Evolutionary conservation across 2,797 vertebrate species (phyloP).

Genomic region (Brachyalestes nurse): DNA sequence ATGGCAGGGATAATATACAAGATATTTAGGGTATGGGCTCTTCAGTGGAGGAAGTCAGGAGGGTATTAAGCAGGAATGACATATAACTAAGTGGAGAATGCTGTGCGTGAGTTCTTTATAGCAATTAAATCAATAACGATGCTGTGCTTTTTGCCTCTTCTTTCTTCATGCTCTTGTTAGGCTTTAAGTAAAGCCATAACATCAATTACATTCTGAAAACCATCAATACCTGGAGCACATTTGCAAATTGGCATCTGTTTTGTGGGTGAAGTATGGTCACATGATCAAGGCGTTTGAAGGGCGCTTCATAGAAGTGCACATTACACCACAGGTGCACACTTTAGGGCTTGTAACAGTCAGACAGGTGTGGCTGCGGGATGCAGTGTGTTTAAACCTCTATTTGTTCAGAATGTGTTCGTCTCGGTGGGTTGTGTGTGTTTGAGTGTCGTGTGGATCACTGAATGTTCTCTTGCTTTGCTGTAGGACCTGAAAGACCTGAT

Average conservation of each 20-base stretch:
- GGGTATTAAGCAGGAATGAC: neutral
- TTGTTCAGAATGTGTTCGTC: slow-evolving; percentile 31
- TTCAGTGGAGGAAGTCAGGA: slow-evolving; percentile 1
- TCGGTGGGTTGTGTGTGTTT: slow-evolving; percentile 30
- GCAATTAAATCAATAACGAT: neutral
- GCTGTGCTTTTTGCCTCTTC: neutral
- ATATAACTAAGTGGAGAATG: too few species aligned
- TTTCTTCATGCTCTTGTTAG: neutral
- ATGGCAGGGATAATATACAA: too few species aligned
- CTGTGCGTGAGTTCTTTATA: neutral
- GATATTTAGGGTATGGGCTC: neutral
- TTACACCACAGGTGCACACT: slow-evolving; percentile 25
- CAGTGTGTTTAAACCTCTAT: slow-evolving; percentile 17
- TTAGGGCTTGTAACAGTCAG: slow-evolving; percentile 14
- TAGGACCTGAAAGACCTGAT: slow-evolving; percentile 96
- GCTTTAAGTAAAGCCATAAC: neutral
- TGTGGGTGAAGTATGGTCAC: slow-evolving; percentile 6
- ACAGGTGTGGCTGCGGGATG: slow-evolving; percentile 40
- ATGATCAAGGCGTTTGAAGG: slow-evolving; percentile 33
- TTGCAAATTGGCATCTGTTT: neutral
- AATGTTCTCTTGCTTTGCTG: slow-evolving; percentile 69
- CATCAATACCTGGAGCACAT: slow-evolving; percentile 1
- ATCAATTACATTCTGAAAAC: neutral
- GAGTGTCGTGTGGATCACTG: slow-evolving; percentile 51
- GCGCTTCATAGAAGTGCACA: slow-evolving; percentile 36